Evolutionary conservation across 2,113 vertebrate species (phyloP).

Genomic region (Caranx ignobilis): DNA sequence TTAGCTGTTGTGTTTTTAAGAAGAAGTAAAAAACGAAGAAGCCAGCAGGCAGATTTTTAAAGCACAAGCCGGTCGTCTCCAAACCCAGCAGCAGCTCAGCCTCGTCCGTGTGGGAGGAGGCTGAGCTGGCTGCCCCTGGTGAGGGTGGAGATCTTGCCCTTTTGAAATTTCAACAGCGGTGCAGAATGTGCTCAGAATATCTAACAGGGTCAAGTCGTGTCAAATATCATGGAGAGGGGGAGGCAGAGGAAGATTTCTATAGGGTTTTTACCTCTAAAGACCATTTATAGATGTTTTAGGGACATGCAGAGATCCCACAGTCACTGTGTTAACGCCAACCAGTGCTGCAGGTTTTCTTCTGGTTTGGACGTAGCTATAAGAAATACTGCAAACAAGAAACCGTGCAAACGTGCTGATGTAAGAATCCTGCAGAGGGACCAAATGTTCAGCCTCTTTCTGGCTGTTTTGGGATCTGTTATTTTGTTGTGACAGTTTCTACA

Average conservation of each 20-base stretch:
- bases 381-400: too few species aligned
- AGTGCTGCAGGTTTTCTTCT: not conserved
- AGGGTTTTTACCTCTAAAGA: not conserved
- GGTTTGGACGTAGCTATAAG: not conserved
- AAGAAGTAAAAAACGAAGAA: not conserved
- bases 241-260: not conserved
- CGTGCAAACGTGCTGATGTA: too few species aligned
- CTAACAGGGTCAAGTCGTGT: constrained; percentile 30
- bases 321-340: not conserved
- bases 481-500: not conserved
- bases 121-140: not conserved
- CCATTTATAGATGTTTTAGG: not conserved
- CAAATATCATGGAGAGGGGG: constrained; percentile 33
- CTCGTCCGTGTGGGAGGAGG: not conserved
- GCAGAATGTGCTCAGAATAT: constrained; percentile 51
- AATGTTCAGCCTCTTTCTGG: not conserved
- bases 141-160: constrained; percentile 50
- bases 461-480: not conserved
- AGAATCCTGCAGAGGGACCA: too few species aligned
- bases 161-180: constrained; percentile 27
- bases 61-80: not conserved
- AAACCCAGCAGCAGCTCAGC: not conserved
- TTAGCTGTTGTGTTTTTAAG: not conserved
- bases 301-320: too few species aligned
- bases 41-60: not conserved